Evolutionary conservation across 2,797 vertebrate genomes (phyloP).

Genomic region (Falco peregrinus): DNA sequence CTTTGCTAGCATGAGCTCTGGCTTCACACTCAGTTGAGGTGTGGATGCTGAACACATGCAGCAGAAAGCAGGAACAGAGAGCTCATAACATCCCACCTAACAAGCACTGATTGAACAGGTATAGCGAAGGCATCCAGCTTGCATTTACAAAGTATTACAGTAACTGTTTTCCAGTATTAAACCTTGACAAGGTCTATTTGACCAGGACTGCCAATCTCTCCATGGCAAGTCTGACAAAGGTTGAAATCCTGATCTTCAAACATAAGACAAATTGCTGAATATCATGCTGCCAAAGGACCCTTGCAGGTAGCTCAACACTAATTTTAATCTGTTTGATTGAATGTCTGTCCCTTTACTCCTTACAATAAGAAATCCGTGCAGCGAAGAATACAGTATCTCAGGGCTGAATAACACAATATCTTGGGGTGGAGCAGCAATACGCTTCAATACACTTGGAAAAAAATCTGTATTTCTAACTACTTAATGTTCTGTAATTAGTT

Average conservation of each 20-base stretch:
- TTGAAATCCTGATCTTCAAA: neutral
- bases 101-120: neutral
- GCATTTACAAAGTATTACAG: neutral
- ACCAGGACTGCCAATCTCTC: neutral
- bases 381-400: neutral
- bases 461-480: neutral
- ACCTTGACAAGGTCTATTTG: neutral
- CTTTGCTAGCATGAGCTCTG: neutral
- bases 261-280: neutral
- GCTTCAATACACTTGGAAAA: neutral
- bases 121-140: neutral
- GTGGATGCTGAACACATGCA: neutral
- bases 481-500: neutral
- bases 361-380: neutral
- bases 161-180: neutral
- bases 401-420: neutral
- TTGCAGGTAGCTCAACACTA: neutral
- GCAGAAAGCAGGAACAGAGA: neutral
- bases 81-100: neutral
- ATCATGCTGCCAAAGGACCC: neutral
- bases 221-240: neutral
- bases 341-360: neutral
- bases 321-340: neutral
- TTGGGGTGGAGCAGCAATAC: neutral
- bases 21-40: fast-evolving